A percentile compares a stretch with the other conserved stretches of the same genome.
Evolutionary conservation across 35 echinoderm and acorn worm species (phyloP).

Genomic region (Heliocidaris tuberculata): DNA sequence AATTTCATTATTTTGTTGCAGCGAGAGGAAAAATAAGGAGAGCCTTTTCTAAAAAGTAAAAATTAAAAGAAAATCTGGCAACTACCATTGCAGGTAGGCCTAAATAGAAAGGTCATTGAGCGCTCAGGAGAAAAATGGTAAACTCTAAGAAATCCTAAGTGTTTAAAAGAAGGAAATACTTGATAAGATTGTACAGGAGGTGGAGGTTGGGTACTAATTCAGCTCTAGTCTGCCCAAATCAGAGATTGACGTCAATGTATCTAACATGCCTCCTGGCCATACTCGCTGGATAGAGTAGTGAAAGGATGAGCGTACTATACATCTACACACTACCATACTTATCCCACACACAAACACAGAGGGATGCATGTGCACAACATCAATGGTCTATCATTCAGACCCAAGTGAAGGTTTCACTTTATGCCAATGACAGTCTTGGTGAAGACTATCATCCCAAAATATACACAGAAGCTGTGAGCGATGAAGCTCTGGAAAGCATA

Average conservation of each 20-base stretch:
- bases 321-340: background rate
- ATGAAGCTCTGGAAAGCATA: background rate
- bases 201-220: slow-evolving; percentile 32
- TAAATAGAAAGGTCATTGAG: background rate
- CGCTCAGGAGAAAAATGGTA: background rate
- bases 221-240: slow-evolving; percentile 34
- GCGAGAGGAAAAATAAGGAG: background rate
- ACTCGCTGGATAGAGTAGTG: background rate
- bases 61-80: background rate
- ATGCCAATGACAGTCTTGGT: background rate
- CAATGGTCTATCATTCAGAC: background rate
- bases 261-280: slow-evolving; percentile 15
- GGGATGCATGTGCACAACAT: slow-evolving; percentile 6
- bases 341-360: slow-evolving; percentile 33
- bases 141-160: background rate
- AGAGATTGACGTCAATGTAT: slow-evolving; percentile 49
- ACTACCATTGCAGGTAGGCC: background rate
- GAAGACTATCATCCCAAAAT: background rate
- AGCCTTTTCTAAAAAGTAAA: background rate
- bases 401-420: background rate
- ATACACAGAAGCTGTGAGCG: background rate
- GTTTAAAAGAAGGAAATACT: background rate
- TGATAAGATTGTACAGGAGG: slow-evolving; percentile 11
- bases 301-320: slow-evolving; percentile 22
- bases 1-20: too few species aligned